Evolutionary conservation across 2,888 invertebrate genomes (phyloP), one percentile per base, ranked within the genome.

Genomic region (Aporophyla lueneburgensis): DNA sequence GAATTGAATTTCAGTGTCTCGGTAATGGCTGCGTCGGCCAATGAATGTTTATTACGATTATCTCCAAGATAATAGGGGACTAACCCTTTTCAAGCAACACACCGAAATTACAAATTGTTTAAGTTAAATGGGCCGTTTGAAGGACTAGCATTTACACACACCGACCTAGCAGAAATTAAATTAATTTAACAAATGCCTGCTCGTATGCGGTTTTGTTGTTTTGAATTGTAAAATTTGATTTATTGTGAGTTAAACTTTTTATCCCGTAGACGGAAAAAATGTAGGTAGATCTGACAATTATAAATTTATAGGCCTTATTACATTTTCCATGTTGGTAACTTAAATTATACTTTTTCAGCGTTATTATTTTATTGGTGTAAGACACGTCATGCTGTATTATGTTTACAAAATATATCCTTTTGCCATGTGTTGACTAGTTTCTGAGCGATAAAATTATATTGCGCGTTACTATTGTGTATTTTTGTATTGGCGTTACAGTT

Each of bases 1-100:
- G 92, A 93, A 94, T 94, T 94, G 92, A 94, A 93, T 93, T 93
- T 93, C 91, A 92, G 88, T 89, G 89, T 90, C 88, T 88, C 68
- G 81, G 86, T 88, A 88, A 88, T 88, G 83, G 84, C 76, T 82
- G 87, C 82, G 87, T 89, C 84, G 88, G 84, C 87, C 89, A 90
- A 89, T 91, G 87, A 88, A 89, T 87, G 88, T 88, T 88, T 91
- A 89, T 89, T 90, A 89, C 88, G 88, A 91, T 92, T 89, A 92
- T 89, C 89, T 86, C 73, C 69, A 83, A 84, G 88, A 89, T 91
- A 90, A 90, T 90, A 83, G 78, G 81, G 81, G 80, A 76, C 84
- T 78, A 89, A 87, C 88, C 89, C 89, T 91, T 90, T 90, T 89
- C 87, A 85, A 88, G 82, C 82, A 87, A 85, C 85, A 87, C 85